Percentiles rank a stretch among this genome's conserved stretches.
phyloP scores from a whole-genome alignment of 2,113 vertebrate genomes.

The Stegastes partitus region DNA sequence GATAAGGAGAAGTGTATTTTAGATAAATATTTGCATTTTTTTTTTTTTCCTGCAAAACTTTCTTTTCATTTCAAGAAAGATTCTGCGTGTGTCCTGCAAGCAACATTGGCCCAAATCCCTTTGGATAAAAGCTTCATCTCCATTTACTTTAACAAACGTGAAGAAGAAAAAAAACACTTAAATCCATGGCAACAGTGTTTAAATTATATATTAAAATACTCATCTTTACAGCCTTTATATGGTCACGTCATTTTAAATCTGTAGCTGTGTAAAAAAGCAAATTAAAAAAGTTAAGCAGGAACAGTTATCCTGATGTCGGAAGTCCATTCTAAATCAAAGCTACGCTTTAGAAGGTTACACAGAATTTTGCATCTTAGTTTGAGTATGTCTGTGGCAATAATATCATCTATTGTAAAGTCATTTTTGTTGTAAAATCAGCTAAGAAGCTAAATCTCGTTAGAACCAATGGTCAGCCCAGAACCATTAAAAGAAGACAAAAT shows the following conservation, averaged over 20 bases:
- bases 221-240: conserved; percentile 3
- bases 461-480: background rate
- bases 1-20: conserved; percentile 1
- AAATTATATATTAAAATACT: background rate
- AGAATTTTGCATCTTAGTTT: too few species aligned
- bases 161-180: background rate
- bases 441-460: background rate
- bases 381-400: too few species aligned
- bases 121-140: background rate
- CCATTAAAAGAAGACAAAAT: too few species aligned
- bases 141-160: background rate
- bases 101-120: background rate
- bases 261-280: background rate
- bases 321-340: too few species aligned
- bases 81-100: background rate
- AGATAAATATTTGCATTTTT: background rate
- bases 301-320: too few species aligned
- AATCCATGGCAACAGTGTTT: conserved; percentile 3
- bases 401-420: too few species aligned
- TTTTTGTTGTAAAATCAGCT: background rate
- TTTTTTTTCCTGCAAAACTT: background rate
- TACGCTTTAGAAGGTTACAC: too few species aligned
- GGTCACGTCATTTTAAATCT: conserved; percentile 6
- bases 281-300: too few species aligned
- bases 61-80: conserved; percentile 1